phyloP scores from a whole-genome alignment of 2,888 invertebrate genomes.

The Lithophane socia region DNA sequence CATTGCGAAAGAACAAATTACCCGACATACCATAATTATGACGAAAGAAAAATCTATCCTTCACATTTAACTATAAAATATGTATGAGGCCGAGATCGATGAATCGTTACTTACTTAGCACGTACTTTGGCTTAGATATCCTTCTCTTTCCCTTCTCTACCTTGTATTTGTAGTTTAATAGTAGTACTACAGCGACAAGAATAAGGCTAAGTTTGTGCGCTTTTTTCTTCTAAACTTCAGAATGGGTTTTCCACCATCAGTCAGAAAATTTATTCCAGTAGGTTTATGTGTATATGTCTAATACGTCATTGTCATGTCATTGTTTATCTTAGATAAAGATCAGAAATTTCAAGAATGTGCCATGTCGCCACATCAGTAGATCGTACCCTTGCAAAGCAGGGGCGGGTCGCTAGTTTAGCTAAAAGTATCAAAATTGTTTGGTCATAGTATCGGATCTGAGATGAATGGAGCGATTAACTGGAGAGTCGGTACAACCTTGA shows the following conservation, averaged over 20 bases:
- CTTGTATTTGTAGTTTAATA: not conserved
- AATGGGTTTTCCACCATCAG: not conserved
- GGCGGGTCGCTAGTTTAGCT: not conserved
- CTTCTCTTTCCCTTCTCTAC: not conserved
- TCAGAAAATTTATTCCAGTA: not conserved
- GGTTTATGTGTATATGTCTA: not conserved
- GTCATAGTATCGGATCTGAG: constrained; percentile 69
- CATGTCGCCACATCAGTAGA: not conserved
- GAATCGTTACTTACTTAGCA: not conserved
- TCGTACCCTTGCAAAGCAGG: not conserved
- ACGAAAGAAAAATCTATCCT: constrained; percentile 48
- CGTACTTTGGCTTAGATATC: not conserved
- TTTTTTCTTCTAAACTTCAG: not conserved
- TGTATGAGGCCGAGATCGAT: not conserved
- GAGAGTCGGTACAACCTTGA: constrained; percentile 80
- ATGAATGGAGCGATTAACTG: constrained; percentile 79
- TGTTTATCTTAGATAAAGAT: not conserved
- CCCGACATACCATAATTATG: constrained; percentile 20
- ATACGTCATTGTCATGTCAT: not conserved
- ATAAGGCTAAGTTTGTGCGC: not conserved
- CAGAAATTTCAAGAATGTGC: not conserved
- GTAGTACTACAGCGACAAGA: not conserved
- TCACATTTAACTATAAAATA: constrained; percentile 45
- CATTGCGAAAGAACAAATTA: constrained; percentile 31
- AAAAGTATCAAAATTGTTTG: constrained; percentile 41